These are phyloP conservation scores for Ahaetulla prasina DNA, from an alignment of 2,113 vertebrate species.

Conservation along the genomic window DNA sequence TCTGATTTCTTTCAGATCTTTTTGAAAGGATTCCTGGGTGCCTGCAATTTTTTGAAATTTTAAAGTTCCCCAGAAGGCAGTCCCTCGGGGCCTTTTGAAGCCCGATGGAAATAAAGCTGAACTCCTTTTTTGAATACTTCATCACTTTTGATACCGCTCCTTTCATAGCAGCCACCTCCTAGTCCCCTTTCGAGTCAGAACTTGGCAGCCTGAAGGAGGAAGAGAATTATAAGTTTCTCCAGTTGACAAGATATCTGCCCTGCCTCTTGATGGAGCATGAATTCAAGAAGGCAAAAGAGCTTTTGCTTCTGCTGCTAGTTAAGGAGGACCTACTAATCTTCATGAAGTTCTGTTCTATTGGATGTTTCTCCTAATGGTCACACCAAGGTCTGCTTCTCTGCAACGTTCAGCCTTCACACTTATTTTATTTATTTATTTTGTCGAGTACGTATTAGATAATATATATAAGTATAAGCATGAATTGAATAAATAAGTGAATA, in stretches of 20 bases:
- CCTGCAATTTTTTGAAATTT: conserved; percentile 35
- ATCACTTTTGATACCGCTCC: neutral
- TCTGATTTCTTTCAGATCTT: conserved; percentile 31
- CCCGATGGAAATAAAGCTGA: neutral
- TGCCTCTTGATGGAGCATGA: neutral
- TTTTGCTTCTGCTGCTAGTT: neutral
- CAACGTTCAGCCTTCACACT: neutral
- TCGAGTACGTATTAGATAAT: no score
- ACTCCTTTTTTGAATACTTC: conserved; percentile 31
- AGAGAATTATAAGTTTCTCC: neutral
- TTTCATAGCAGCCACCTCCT: neutral
- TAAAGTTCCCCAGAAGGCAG: conserved; percentile 11
- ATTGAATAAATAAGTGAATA: no score
- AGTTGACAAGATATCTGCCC: neutral
- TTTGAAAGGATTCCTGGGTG: conserved; percentile 36
- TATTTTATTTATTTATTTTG: no score
- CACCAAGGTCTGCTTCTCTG: neutral
- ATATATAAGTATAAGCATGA: no score
- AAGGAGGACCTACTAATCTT: neutral
- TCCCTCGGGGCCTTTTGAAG: conserved; percentile 26
- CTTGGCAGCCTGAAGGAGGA: neutral
- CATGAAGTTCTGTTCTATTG: neutral
- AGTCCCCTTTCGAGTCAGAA: neutral
- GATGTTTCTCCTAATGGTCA: neutral
- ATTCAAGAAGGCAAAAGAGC: neutral